Base-by-base conservation (phyloP, 2,113 vertebrate genomes). In the Pelecanoides urinatrix region DNA sequence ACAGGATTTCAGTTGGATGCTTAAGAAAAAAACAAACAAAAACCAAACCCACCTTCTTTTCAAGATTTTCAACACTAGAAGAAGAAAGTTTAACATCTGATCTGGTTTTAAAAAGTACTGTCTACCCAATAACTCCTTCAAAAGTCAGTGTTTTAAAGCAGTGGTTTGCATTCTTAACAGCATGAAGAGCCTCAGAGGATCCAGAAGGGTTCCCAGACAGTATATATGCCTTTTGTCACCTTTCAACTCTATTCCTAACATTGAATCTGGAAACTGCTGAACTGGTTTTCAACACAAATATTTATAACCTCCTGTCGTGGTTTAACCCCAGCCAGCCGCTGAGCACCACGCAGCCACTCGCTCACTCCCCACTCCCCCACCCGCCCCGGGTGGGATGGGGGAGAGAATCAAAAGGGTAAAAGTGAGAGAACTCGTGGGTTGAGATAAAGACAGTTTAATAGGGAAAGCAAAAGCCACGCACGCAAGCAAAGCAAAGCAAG, bases 1-100 rank as follows among this genome's bases (percentile, higher is more conserved):
- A 90, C 13, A 59, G 62, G 25, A 92, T 92, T 97, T 97, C 94
- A 94, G 38, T 71, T 78, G 68, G 62, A 93, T 85, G 56, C 56
- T 92, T 82, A 96, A 90, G 26, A 80, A 96, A 79, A 42, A 18
- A 49, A 26, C 40, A 40, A 40, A 23, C 5, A 13, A 32, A 30
- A 9, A 9, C 4, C 18, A 45, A 7, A 23, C 21, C 11, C 22
- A 8, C 18, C 25, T 66, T 42, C 4, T 42, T 86, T 89, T 66
- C 30, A 76, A 75, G 27, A 38, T 75, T 94, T 80, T 76, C 62
- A 89, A 12, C 11, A 61, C 23, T 17, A 42, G 25, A 34, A 53
- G 49, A 65, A 79, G n/a, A 44, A 70, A 58, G 12, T 66, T 83
- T 25, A 49, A 36, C 14, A 22, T 82, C 22, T 70, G 40, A 86